phyloP scores from a whole-genome alignment of 2,113 vertebrate genomes.

The Myocastor coypus region DNA sequence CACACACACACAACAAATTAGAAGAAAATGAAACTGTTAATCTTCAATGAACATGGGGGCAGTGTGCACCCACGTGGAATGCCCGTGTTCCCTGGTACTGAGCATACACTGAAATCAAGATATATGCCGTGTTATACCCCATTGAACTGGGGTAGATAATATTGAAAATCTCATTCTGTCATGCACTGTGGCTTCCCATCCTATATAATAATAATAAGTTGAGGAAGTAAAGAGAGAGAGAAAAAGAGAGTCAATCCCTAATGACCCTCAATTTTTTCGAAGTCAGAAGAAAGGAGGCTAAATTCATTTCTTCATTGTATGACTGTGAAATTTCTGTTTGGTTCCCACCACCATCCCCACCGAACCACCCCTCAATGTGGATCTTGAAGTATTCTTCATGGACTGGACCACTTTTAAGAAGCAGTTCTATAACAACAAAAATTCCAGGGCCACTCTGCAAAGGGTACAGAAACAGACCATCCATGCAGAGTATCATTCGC shows the following conservation, averaged over 20 bases:
- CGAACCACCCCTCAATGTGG: background rate
- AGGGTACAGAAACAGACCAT: background rate
- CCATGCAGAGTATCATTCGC: conserved; percentile 9
- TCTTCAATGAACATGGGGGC: background rate
- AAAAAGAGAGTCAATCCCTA: background rate
- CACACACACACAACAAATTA: background rate
- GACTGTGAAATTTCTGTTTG: background rate
- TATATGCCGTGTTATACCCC: background rate
- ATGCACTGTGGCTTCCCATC: background rate
- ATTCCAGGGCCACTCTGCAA: background rate
- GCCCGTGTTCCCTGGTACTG: background rate
- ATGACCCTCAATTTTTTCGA: background rate
- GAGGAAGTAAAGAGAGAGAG: background rate
- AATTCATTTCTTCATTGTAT: conserved; percentile 19
- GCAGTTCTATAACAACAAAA: conserved; percentile 17
- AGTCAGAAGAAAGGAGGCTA: conserved; percentile 40
- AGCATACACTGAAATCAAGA: background rate
- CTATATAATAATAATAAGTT: background rate
- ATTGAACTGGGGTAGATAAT: background rate
- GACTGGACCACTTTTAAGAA: conserved; percentile 13
- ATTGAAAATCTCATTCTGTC: background rate
- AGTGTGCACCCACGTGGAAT: background rate
- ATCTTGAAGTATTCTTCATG: background rate
- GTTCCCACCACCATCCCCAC: background rate
- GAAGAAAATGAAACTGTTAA: background rate